Evolutionary conservation across 2,888 invertebrate species (phyloP).

Genomic region (Tenthredo notha): DNA sequence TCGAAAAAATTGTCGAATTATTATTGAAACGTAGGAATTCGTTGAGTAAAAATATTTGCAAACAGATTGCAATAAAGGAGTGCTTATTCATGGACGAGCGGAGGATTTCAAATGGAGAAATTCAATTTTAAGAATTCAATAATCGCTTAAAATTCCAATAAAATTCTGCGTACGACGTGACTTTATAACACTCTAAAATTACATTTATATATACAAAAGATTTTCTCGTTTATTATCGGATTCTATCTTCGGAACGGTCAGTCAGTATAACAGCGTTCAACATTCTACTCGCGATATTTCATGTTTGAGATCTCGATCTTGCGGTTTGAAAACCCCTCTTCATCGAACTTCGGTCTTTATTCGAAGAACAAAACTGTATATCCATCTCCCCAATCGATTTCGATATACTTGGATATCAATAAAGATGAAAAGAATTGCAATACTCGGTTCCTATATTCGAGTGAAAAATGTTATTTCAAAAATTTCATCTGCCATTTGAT

Average conservation of each 20-base stretch:
- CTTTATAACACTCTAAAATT: background rate
- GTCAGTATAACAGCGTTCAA: background rate
- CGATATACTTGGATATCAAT: background rate
- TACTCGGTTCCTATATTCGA: background rate
- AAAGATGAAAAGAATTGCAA: background rate
- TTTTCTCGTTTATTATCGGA: background rate
- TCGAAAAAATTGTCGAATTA: background rate
- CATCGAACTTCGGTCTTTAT: background rate
- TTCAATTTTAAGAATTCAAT: background rate
- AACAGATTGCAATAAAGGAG: background rate
- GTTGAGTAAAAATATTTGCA: background rate
- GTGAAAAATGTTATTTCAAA: background rate
- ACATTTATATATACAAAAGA: background rate
- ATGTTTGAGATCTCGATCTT: background rate
- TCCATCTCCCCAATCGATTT: background rate
- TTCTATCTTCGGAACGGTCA: background rate
- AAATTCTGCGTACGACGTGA: slow-evolving; percentile 3
- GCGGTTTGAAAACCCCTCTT: background rate
- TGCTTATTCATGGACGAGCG: background rate
- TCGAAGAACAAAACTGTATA: background rate
- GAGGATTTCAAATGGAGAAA: background rate
- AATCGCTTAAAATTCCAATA: slow-evolving; percentile 10
- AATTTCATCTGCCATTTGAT: background rate
- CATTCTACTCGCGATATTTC: background rate
- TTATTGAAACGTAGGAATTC: background rate